These are phyloP conservation scores for Lepas anatifera DNA, from an alignment of 2,888 invertebrate species.

Conservation along the genomic window DNA sequence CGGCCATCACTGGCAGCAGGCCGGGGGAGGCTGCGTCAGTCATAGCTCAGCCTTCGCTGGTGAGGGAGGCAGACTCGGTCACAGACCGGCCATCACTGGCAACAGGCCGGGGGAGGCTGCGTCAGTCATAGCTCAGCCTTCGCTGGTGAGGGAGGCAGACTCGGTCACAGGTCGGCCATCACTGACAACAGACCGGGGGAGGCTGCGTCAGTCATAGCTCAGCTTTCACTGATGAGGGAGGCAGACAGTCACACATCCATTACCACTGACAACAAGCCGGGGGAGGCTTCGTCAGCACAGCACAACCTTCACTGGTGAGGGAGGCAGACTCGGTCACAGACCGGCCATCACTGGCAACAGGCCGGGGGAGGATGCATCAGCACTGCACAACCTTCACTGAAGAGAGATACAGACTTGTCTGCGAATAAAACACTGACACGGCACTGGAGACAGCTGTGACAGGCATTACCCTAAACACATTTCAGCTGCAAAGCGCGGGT, in stretches of 20 bases:
- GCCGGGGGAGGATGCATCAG: constrained; percentile 49
- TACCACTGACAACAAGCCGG: constrained; percentile 37
- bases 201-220: neutral
- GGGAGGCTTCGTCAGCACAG: neutral
- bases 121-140: too few species aligned
- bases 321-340: neutral
- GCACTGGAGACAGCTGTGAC: too few species aligned
- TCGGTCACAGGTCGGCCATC: constrained; percentile 55
- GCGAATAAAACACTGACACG: too few species aligned
- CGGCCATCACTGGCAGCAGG: constrained; percentile 43
- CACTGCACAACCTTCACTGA: constrained; percentile 53
- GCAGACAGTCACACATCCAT: constrained; percentile 56
- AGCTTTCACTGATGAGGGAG: too few species aligned
- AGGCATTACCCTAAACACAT: too few species aligned
- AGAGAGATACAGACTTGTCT: constrained; percentile 14
- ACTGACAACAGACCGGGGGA: constrained; percentile 33
- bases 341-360: neutral
- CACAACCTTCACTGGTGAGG: neutral
- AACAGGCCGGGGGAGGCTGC: neutral
- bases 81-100: constrained; percentile 52
- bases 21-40: too few species aligned
- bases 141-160: too few species aligned
- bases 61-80: constrained; percentile 51
- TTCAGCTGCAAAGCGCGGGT: too few species aligned
- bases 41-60: too few species aligned